A percentile compares a stretch with the other conserved stretches of the same genome.
Conservation (phyloP, 2,888 invertebrate species). For the Pterobdella sp. region DNA sequence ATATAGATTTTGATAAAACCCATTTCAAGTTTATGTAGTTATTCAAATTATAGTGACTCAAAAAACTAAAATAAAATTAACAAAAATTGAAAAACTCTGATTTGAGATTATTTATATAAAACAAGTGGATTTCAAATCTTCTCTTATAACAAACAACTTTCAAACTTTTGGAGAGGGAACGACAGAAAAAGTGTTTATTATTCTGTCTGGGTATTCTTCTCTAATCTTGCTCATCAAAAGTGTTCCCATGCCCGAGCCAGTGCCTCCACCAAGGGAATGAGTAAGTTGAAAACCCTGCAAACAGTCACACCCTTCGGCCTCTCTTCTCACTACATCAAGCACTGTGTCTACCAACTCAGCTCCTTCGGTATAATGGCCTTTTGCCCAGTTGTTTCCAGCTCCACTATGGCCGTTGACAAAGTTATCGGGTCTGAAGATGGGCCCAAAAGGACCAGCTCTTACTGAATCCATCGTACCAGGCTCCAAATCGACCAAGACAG, state of each 20-base stretch:
- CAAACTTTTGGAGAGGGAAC: conserved; percentile 73
- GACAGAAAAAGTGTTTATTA: conserved; percentile 94
- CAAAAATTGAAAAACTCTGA: too few species aligned
- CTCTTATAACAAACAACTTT: neutral
- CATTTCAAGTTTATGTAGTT: too few species aligned
- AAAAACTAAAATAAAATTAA: too few species aligned
- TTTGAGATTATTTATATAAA: too few species aligned
- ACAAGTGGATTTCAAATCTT: neutral
- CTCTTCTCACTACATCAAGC: conserved; percentile 48
- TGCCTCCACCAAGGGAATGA: conserved; percentile 74
- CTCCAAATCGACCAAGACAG: conserved; percentile 85
- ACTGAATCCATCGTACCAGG: conserved; percentile 97
- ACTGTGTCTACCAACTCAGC: conserved; percentile 48
- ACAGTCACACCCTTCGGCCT: conserved; percentile 54
- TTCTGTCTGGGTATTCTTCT: conserved; percentile 79
- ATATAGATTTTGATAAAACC: neutral
- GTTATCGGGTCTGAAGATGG: conserved; percentile 89
- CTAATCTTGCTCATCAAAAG: conserved; percentile 88
- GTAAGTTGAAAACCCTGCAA: conserved; percentile 56
- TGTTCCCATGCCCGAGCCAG: conserved; percentile 79
- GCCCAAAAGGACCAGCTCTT: conserved; percentile 81
- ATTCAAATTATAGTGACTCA: too few species aligned
- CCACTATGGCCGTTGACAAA: conserved; percentile 68
- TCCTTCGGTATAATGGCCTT: conserved; percentile 61
- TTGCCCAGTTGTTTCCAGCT: conserved; percentile 77